Conservation (phyloP, 1,140 invertebrate genomes). For the Sminthurides bifidus region DNA sequence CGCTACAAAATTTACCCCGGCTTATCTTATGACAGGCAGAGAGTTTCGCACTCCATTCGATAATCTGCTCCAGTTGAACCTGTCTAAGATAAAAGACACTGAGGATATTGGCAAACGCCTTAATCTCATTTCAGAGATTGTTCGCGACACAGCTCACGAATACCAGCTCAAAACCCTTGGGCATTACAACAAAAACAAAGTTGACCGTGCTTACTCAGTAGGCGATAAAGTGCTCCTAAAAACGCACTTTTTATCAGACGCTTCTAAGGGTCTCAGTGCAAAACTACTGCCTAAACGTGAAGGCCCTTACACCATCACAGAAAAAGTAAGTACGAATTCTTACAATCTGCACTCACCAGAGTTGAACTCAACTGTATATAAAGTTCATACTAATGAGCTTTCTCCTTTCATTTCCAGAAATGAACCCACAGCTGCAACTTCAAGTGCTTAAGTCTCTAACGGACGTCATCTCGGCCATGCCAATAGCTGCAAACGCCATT, state of each 20-base stretch:
- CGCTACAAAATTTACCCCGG: conserved; percentile 35
- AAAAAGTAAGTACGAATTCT: neutral
- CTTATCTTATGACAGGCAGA: conserved; percentile 36
- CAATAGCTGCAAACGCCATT: too few relatives aligned
- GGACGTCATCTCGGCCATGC: too few relatives aligned
- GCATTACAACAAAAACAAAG: conserved; percentile 7
- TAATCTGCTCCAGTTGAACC: neutral
- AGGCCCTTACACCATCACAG: conserved; percentile 2
- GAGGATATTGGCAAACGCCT: neutral
- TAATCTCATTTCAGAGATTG: neutral
- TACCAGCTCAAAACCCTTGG: neutral
- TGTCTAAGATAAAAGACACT: neutral
- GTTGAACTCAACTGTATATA: neutral
- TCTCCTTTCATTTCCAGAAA: conserved; percentile 3
- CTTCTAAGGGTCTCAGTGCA: conserved; percentile 2
- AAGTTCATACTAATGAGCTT: conserved; percentile 9
- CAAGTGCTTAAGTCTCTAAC: too few relatives aligned
- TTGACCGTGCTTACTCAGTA: neutral
- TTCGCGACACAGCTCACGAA: neutral
- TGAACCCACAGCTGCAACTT: too few relatives aligned
- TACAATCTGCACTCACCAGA: neutral
- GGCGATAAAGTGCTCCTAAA: conserved; percentile 6
- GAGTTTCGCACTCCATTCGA: conserved; percentile 30
- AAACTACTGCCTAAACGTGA: conserved; percentile 1
- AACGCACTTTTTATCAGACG: conserved; percentile 11